Evolutionary conservation across 2,113 vertebrate species (phyloP).

Genomic region (Thunnus maccoyii): DNA sequence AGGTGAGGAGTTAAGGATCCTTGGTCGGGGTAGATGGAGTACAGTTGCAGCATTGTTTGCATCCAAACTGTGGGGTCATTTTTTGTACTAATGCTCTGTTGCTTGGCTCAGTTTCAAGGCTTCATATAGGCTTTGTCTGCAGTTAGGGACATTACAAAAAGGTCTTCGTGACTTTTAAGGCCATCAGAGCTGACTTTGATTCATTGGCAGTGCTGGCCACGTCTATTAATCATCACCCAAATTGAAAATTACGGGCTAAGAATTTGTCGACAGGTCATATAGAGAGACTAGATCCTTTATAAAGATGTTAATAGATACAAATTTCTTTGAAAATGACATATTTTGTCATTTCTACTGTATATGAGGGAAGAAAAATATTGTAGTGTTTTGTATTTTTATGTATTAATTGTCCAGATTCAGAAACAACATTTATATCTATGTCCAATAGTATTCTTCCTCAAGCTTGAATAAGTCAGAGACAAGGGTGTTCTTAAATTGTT

Average conservation of each 20-base stretch:
- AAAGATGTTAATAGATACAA: neutral
- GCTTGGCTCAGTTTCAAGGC: constrained; percentile 2
- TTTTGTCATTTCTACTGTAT: too few relatives aligned
- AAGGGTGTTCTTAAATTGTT: neutral
- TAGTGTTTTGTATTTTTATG: neutral
- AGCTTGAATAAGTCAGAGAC: neutral
- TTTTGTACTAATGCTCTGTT: neutral
- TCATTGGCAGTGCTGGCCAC: constrained; percentile 4
- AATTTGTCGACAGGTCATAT: neutral
- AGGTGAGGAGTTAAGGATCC: constrained; percentile 35
- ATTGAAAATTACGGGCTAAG: constrained; percentile 11
- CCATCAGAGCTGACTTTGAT: neutral
- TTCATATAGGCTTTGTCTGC: neutral
- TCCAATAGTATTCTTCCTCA: neutral
- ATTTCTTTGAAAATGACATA: neutral
- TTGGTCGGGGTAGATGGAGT: neutral
- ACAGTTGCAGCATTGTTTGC: constrained; percentile 29
- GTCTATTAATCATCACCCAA: constrained; percentile 3
- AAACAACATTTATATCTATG: neutral
- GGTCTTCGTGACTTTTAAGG: neutral
- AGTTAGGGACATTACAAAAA: neutral
- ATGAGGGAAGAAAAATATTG: too few relatives aligned
- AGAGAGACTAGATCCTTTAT: neutral
- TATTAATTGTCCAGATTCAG: neutral
- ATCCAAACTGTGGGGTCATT: neutral